phyloP scores from a whole-genome alignment of 2,797 vertebrate genomes.

The Ambastaia sidthimunki region DNA sequence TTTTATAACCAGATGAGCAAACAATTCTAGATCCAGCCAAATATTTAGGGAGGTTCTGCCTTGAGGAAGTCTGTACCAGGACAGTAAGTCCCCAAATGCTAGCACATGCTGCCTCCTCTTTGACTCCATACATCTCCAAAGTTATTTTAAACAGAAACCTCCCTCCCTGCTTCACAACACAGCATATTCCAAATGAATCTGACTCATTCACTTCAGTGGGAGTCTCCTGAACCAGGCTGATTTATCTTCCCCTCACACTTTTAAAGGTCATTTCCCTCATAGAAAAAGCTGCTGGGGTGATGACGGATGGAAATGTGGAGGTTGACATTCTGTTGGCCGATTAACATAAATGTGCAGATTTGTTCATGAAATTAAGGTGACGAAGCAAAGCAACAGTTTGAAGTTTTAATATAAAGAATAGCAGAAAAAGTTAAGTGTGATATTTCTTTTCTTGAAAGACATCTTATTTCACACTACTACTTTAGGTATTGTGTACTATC shows the following conservation, averaged over 20 bases:
- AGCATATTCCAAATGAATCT: neutral
- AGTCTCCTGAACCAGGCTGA: slow-evolving; percentile 36
- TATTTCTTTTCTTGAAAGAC: neutral
- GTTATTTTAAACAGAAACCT: slow-evolving; percentile 31
- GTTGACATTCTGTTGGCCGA: slow-evolving; percentile 37
- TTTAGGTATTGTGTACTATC: neutral
- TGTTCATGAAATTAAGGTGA: slow-evolving; percentile 8
- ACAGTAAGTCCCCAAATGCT: slow-evolving; percentile 34
- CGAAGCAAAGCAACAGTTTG: neutral
- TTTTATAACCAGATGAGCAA: slow-evolving; percentile 23
- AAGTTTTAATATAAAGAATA: neutral
- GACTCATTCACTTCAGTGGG: slow-evolving; percentile 8
- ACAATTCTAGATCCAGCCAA: slow-evolving; percentile 2
- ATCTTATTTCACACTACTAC: neutral
- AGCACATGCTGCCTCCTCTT: slow-evolving; percentile 23
- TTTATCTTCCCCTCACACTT: slow-evolving; percentile 50
- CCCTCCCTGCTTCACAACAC: slow-evolving; percentile 16
- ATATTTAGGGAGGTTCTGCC: slow-evolving; percentile 45
- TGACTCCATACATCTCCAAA: slow-evolving; percentile 47
- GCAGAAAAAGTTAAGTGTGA: neutral
- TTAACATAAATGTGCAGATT: slow-evolving; percentile 31
- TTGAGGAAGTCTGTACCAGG: slow-evolving; percentile 44
- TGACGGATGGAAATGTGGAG: slow-evolving; percentile 19
- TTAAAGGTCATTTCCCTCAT: slow-evolving; percentile 52
- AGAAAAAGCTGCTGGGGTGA: slow-evolving; percentile 3